Base-by-base conservation (phyloP, 2,797 vertebrate species). In the Champsocephalus gunnari region DNA sequence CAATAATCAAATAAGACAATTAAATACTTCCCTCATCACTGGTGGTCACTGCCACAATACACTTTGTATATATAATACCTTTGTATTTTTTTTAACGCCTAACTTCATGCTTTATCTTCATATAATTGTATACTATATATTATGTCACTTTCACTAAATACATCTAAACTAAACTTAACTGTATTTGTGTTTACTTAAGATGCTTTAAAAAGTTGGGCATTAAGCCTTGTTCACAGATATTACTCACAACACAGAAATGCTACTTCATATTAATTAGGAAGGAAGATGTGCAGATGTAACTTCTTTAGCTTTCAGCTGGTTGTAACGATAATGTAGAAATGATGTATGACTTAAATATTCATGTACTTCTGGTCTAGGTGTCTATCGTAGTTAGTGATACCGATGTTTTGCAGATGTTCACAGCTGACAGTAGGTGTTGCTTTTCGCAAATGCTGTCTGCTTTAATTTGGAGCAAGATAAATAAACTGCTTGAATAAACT, bases 401-500 rank as follows among this genome's bases (percentile, higher is more conserved):
- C 60, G 28, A 45, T 11, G 51, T 14, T 17, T 16, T 5, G 64
- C n/a, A 43, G 54, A 57, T n/a, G 43, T 34, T 32, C 5, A 47
- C n/a, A 10, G n/a, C 13, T 55, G 16, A 55, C 59, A 48, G 68
- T 16, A 10, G 12, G 45, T 61, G 41, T 68, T 72, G 65, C 45
- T 73, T 65, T 75, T 63, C 75, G 50, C 68, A 73, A 67, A 65
- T 21, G 17, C 45, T 56, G 53, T 56, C 62, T n/a, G 34, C 57
- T 57, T 83, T 48, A 56, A 19, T 68, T 86, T 62, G 43, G 62
- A 78, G 56, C 41, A 17, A 38, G 73, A 58, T 49, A 68, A 68
- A 58, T 56, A 66, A 66, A 66, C 50, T 66, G 19, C 64, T 53
- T 44, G 17, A 54, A 55, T 67, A 68, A 38, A 78, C 58, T 78